Evolutionary conservation across 2,888 invertebrate species (phyloP), one percentile per base, ranked within the genome.

Genomic region (Melanargia galathea): DNA sequence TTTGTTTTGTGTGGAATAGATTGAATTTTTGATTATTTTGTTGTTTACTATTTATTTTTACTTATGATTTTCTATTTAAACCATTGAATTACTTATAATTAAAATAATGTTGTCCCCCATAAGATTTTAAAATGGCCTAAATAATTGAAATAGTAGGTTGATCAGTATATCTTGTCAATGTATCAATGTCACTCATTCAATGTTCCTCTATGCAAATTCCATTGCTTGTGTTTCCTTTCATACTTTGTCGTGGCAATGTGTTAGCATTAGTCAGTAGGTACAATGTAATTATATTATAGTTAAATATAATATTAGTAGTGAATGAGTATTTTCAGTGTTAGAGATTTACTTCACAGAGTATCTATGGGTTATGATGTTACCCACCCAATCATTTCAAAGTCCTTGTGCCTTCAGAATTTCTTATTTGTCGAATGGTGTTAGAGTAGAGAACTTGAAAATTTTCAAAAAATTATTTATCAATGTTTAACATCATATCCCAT

Each of bases 331-430:
- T 57, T 64, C 58, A 60, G 45, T 65, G 64, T 66, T 68, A 67
- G 68, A 51, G 24, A 64, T 26, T 46, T 60, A 26, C 49, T 58
- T 59, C 54, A 57, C 46, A 55, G 48, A 46, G 43, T 33, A 49
- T 30, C 35, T 56, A n/a, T 62, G 60, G 64, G 59, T 52, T 65
- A 49, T 60, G 55, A 58, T 63, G 30, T 56, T 60, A 57, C 35
- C 49, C 43, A 48, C 65, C 63, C 66, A 65, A 67, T 66, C 49
- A 67, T 68, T 70, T 70, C 65, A 60, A 58, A 71, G 65, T 70
- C 67, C 71, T 71, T 73, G 74, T 75, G 73, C 74, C 74, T 75
- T 74, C 71, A 62, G 65, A 63, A 66, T 68, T 70, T 70, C 64
- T 70, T 60, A 66, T 67, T 72, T 67, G 64, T 69, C 68, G 65